Conservation (phyloP, 37 sponge, comb jelly and placozoan species). For the Axinella damicornis region DNA sequence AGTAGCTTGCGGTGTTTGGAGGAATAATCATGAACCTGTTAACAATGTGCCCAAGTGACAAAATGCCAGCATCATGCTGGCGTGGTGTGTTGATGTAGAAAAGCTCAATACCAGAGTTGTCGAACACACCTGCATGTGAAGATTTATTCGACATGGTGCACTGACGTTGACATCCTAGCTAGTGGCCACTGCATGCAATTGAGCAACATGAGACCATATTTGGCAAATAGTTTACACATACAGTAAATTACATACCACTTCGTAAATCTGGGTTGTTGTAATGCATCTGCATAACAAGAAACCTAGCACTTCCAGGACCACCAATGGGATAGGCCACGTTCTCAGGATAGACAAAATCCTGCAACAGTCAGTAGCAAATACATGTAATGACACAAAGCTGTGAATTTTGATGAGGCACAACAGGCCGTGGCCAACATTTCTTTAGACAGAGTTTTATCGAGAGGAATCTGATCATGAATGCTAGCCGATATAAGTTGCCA, state of each 20-base stretch:
- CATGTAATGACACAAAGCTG: no score
- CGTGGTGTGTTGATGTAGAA: conserved; percentile 13
- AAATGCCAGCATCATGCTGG: conserved; percentile 26
- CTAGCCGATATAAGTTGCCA: no score
- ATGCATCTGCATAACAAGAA: conserved; percentile 65
- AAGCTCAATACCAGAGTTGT: conserved; percentile 42
- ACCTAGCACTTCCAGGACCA: conserved; percentile 36
- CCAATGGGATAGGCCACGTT: conserved; percentile 78
- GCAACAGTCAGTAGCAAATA: background rate
- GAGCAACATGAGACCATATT: no score
- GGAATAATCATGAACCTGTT: conserved; percentile 3
- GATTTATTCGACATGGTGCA: no score
- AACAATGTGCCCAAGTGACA: conserved; percentile 3
- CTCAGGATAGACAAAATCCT: conserved; percentile 68
- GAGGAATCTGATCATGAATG: no score
- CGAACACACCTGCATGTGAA: background rate
- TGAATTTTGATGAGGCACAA: no score
- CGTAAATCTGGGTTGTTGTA: conserved; percentile 68
- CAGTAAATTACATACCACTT: conserved; percentile 10
- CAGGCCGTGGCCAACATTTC: no score
- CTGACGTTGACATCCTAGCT: no score
- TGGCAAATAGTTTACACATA: no score
- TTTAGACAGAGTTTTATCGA: no score
- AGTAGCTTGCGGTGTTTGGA: conserved; percentile 1
- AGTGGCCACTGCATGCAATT: no score